Evolutionary conservation across 1,140 invertebrate genomes (phyloP).

Genomic region (Drosophila oshimai): DNA sequence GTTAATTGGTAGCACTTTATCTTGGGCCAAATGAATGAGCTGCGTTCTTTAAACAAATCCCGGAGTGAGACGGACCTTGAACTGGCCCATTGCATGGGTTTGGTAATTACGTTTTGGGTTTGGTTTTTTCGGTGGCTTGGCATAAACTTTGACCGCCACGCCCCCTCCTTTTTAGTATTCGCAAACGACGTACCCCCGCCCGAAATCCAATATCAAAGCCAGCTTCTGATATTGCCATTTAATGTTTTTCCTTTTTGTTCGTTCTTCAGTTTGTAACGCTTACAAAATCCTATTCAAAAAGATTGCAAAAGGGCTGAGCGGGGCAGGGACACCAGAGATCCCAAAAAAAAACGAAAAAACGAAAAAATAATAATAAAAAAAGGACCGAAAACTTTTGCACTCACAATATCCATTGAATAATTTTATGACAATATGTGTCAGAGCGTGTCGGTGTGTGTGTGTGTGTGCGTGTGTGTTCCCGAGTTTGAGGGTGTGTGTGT

Average conservation of each 20-base stretch:
- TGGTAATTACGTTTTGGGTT: conserved; percentile 68
- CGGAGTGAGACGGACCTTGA: conserved; percentile 47
- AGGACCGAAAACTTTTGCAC: conserved; percentile 66
- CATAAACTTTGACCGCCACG: conserved; percentile 19
- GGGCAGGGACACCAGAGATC: not conserved
- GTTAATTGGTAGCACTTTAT: conserved; percentile 82
- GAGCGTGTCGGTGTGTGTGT: conserved; percentile 39
- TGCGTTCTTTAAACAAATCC: conserved; percentile 78
- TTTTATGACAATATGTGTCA: conserved; percentile 82
- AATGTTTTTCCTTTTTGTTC: conserved; percentile 66
- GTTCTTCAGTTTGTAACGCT: conserved; percentile 72
- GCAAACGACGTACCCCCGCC: conserved; percentile 27
- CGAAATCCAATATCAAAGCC: conserved; percentile 72
- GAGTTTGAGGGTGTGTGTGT: conserved; percentile 9
- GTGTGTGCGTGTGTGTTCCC: conserved; percentile 3
- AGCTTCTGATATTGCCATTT: conserved; percentile 76
- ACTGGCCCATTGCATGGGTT: conserved; percentile 46
- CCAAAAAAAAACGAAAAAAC: not conserved
- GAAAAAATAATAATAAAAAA: conserved; percentile 23
- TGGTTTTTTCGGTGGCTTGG: conserved; percentile 6
- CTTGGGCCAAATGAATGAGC: conserved; percentile 78
- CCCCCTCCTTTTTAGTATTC: not conserved
- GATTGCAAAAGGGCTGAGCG: conserved; percentile 69
- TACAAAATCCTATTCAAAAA: conserved; percentile 75
- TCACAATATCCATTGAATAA: conserved; percentile 81